Evolutionary conservation across 2,888 invertebrate genomes (phyloP), one percentile per base, ranked within the genome.

Genomic region (Leucozona laternaria): DNA sequence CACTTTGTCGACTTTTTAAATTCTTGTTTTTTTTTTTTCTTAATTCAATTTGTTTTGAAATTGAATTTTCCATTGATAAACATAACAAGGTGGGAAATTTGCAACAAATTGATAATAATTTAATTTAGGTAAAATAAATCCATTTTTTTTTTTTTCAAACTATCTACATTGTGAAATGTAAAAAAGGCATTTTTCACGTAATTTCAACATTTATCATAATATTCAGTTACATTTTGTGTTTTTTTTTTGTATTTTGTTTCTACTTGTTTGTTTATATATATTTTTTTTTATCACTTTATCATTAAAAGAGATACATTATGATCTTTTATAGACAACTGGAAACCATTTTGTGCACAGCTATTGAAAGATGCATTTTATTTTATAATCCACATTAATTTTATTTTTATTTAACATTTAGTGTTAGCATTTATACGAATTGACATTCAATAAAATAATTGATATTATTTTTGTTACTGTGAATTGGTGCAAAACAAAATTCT

Each of bases 401-500:
- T 84, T 71, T 73, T 79, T 4, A 28, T 34, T 75, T 62, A 70
- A 45, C 40, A 37, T 62, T 13, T 37, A 64, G 71, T 72, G 20
- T 34, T 53, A 71, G 45, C 81, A 88, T 82, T 79, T 73, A 20
- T 76, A 89, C 88, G 80, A 78, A 88, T 87, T 66, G 82, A 84
- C 86, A 72, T 88, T 79, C 60, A 77, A 66, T 64, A 72, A 53
- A 66, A 53, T 40, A 62, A 78, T 73, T 70, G 55, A 85, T 88
- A 60, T 86, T 88, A 88, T 68, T 84, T 88, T 90, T 60, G 34
- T 37, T 58, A 34, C 82, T 88, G 53, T 68, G 77, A 79, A 66
- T 45, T 2, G 53, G 84, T 90, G 91, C 90, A 89, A 90, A 89
- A 88, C 88, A 88, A 89, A 88, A 88, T 89, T 86, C 77, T 78